phyloP scores from a whole-genome alignment of 2,113 vertebrate genomes.

The Falco punctatus region DNA sequence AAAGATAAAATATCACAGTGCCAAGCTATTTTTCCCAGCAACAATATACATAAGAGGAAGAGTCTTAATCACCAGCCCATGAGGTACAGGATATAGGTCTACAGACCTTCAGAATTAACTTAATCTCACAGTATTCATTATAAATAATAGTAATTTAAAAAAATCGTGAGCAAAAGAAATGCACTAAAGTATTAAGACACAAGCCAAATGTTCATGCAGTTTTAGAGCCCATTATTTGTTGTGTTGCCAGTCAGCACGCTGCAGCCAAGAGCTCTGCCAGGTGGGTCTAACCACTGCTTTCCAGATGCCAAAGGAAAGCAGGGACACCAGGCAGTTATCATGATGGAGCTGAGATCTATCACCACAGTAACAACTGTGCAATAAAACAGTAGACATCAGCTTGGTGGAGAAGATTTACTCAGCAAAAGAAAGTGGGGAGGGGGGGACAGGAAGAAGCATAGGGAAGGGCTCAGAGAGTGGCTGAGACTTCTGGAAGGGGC shows the following conservation, averaged over 20 bases:
- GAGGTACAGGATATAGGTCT: background rate
- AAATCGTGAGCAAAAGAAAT: background rate
- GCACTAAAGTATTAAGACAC: background rate
- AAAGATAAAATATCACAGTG: background rate
- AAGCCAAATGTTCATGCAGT: background rate
- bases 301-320: background rate
- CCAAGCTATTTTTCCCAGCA: conserved; percentile 10
- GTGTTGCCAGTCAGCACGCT: background rate
- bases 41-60: background rate
- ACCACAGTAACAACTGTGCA: background rate
- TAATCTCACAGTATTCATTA: background rate
- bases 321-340: background rate
- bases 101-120: background rate
- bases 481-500: background rate
- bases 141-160: background rate
- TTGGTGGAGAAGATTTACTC: background rate
- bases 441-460: background rate
- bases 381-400: background rate
- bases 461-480: background rate
- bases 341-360: background rate
- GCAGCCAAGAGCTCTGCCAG: background rate
- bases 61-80: background rate
- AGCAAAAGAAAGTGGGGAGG: background rate
- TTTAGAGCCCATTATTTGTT: background rate
- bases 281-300: background rate